A percentile compares a stretch with the other conserved stretches of the same genome.
These are phyloP conservation scores for Lepidurus apus DNA, from an alignment of 1,140 invertebrate genomes.

Conservation along the genomic window DNA sequence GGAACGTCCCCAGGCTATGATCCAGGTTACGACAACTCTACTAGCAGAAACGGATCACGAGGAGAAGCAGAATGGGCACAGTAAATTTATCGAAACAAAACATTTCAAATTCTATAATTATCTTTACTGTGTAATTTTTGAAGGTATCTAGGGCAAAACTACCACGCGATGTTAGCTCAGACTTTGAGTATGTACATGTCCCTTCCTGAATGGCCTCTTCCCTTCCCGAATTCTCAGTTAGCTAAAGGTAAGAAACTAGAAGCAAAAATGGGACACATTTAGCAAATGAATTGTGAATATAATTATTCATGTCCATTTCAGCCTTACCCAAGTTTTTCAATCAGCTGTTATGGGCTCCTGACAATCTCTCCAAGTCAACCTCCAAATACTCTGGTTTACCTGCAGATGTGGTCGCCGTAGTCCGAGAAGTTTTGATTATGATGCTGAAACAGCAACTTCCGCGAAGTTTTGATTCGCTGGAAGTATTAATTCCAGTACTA, in stretches of 20 bases:
- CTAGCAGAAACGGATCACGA: neutral
- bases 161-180: neutral
- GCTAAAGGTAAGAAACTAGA: neutral
- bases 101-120: neutral
- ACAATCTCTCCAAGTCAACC: neutral
- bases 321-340: conserved; percentile 25
- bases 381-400: neutral
- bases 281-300: neutral
- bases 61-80: neutral
- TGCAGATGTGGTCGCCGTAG: neutral
- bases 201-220: neutral
- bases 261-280: neutral
- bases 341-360: conserved; percentile 18
- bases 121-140: neutral
- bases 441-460: conserved; percentile 26
- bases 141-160: neutral
- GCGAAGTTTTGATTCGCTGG: neutral
- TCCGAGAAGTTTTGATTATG: conserved; percentile 23
- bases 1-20: neutral
- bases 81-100: neutral
- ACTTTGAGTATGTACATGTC: neutral
- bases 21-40: neutral
- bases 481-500: neutral
- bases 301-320: neutral
- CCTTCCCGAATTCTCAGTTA: neutral